Percentiles rank a stretch among this genome's conserved stretches.
Evolutionary conservation across 2,888 invertebrate species (phyloP).

Genomic region (Arenicola marina): DNA sequence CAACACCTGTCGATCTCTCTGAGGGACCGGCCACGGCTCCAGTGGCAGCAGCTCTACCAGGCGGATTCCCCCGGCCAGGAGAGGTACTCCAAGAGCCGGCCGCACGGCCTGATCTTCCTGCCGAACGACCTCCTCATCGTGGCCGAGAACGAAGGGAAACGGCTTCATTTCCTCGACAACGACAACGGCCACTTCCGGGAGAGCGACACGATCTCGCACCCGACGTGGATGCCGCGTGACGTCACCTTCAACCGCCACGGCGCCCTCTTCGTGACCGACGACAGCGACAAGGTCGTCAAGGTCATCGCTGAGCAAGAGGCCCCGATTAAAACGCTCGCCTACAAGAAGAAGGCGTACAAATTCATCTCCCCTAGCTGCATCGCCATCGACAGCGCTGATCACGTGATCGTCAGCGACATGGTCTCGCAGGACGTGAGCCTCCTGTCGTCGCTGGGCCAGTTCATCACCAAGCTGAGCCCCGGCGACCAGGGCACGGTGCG

Average conservation of each 20-base stretch:
- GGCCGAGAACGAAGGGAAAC: too few relatives aligned
- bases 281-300: neutral
- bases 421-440: neutral
- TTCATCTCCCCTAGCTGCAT: neutral
- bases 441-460: neutral
- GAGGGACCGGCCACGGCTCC: too few relatives aligned
- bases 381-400: neutral
- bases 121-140: neutral
- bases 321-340: neutral
- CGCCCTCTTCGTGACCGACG: slow-evolving; percentile 10
- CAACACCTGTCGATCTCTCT: too few relatives aligned
- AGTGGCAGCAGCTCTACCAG: too few relatives aligned
- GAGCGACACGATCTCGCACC: too few relatives aligned
- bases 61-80: too few relatives aligned
- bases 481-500: neutral
- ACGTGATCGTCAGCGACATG: neutral
- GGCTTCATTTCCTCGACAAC: too few relatives aligned
- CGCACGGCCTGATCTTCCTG: neutral
- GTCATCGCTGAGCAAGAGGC: neutral
- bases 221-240: too few relatives aligned
- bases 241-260: too few relatives aligned
- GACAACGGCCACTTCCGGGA: too few relatives aligned
- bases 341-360: neutral
- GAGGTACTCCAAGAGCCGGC: too few relatives aligned
- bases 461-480: neutral